These are phyloP conservation scores for Sciurus carolinensis DNA, from an alignment of 2,797 vertebrate species.

Conservation along the genomic window DNA sequence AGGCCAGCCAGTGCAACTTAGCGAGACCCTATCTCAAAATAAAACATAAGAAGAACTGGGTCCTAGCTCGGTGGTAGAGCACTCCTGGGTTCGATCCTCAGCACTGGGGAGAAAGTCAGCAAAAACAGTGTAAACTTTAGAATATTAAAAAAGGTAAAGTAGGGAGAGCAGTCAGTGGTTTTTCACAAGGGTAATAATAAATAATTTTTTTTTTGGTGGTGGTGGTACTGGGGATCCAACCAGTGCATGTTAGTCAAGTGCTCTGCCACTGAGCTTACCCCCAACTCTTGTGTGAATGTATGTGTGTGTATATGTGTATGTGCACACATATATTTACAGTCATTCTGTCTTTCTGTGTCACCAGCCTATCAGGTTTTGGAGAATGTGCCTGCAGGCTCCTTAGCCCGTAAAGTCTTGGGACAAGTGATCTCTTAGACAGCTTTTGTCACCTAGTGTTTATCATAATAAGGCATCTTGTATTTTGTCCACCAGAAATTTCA, in stretches of 20 bases:
- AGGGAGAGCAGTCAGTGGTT: conserved; percentile 3
- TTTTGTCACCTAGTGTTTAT: neutral
- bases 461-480: conserved; percentile 25
- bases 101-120: too few species aligned
- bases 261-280: neutral
- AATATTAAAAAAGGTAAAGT: conserved; percentile 34
- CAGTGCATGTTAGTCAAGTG: neutral
- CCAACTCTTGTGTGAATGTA: too few species aligned
- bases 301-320: too few species aligned
- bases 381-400: neutral
- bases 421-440: neutral
- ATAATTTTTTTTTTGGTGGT: neutral
- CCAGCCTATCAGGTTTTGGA: neutral
- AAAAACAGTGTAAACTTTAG: neutral
- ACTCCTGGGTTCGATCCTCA: too few species aligned
- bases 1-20: too few species aligned
- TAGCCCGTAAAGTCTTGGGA: neutral
- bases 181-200: too few species aligned
- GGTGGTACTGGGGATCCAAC: neutral
- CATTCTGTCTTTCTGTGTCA: conserved; percentile 9
- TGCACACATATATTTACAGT: neutral
- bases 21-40: too few species aligned
- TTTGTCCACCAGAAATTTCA: conserved; percentile 43
- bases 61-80: too few species aligned
- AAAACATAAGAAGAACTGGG: too few species aligned